Conservation (phyloP, 2,888 invertebrate species). For the Bugula neritina region DNA sequence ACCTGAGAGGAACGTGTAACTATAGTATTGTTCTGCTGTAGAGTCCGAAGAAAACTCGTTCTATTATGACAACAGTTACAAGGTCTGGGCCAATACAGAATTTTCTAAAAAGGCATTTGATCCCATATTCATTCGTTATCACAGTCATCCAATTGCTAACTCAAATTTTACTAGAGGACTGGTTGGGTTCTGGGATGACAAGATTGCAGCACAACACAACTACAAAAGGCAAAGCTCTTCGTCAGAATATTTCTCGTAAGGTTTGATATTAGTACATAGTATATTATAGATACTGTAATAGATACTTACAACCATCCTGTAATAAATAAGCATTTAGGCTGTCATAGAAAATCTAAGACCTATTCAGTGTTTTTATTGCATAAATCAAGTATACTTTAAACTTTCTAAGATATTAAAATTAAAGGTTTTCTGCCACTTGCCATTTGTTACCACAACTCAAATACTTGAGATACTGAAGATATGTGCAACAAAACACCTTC, state of each 20-base stretch:
- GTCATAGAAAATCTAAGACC: too few relatives aligned
- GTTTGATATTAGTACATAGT: neutral
- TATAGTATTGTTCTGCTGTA: neutral
- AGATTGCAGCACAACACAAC: neutral
- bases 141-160: neutral
- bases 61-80: neutral
- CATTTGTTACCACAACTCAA: too few relatives aligned
- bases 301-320: too few relatives aligned
- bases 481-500: too few relatives aligned
- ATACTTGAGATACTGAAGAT: too few relatives aligned
- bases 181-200: constrained; percentile 12
- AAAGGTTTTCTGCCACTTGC: too few relatives aligned
- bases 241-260: constrained; percentile 6
- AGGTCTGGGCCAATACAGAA: neutral
- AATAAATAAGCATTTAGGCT: too few relatives aligned
- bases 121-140: neutral
- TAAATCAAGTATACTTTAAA: too few relatives aligned
- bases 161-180: constrained; percentile 7
- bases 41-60: neutral
- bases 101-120: neutral
- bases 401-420: too few relatives aligned
- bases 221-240: neutral
- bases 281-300: too few relatives aligned
- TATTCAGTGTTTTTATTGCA: too few relatives aligned
- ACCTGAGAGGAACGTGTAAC: too few relatives aligned